These are phyloP conservation scores for Acrocephalus arundinaceus DNA, from an alignment of 2,113 vertebrate species.

Conservation along the genomic window DNA sequence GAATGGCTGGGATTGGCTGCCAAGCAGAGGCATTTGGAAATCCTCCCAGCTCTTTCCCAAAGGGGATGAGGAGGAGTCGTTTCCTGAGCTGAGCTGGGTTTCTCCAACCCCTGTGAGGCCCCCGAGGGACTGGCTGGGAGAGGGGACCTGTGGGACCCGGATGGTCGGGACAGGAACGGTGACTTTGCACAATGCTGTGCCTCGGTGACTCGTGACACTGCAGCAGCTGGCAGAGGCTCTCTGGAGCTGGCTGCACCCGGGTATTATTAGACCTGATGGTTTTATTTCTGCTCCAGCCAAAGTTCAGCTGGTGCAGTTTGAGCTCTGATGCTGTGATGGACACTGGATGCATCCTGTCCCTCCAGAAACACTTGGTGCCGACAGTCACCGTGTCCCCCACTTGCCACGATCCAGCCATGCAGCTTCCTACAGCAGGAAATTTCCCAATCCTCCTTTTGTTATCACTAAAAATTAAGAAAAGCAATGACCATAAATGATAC, in stretches of 20 bases:
- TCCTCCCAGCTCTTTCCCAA: neutral
- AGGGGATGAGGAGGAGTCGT: neutral
- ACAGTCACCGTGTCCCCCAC: neutral
- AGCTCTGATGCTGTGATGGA: neutral
- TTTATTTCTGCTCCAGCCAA: neutral
- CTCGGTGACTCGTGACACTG: neutral
- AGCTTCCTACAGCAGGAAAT: neutral
- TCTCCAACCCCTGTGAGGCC: neutral
- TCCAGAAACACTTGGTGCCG: rapidly evolving
- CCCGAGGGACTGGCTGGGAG: rapidly evolving
- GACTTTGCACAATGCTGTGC: neutral
- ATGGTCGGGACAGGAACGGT: rapidly evolving
- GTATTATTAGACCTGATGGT: neutral
- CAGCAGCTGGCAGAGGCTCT: neutral
- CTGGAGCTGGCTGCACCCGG: neutral
- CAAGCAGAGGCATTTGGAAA: neutral
- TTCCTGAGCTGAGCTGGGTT: neutral
- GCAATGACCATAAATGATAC: neutral
- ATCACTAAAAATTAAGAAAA: neutral
- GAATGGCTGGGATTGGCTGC: neutral
- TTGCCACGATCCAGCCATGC: rapidly evolving
- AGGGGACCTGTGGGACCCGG: neutral
- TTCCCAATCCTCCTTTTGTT: neutral
- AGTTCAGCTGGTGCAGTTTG: neutral
- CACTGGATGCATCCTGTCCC: rapidly evolving